Evolutionary conservation across 2,888 invertebrate species (phyloP).

Genomic region (Elysia crispata): DNA sequence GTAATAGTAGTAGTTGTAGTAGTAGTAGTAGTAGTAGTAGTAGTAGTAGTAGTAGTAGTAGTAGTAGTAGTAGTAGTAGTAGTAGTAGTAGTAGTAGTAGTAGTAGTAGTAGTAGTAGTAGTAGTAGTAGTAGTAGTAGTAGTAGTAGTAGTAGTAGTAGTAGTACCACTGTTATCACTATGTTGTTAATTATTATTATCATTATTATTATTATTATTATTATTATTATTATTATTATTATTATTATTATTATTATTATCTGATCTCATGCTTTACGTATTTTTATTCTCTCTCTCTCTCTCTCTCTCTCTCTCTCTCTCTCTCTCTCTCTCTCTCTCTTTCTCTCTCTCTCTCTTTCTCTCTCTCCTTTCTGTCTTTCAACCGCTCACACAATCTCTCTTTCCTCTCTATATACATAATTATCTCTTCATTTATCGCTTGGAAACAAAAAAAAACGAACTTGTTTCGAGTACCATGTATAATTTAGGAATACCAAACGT

Average conservation of each 20-base stretch:
- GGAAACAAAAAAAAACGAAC: too few species aligned
- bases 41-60: background rate
- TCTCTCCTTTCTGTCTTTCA: too few species aligned
- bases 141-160: constrained; percentile 31
- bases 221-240: constrained; percentile 9
- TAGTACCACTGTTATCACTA: background rate
- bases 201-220: constrained; percentile 9
- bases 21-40: background rate
- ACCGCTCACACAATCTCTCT: too few species aligned
- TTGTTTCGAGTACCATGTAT: too few species aligned
- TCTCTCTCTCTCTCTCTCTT: too few species aligned
- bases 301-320: too few species aligned
- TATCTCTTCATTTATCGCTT: too few species aligned
- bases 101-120: constrained; percentile 30
- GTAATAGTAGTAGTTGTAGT: background rate
- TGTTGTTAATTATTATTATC: background rate
- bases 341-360: too few species aligned
- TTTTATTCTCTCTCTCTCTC: too few species aligned
- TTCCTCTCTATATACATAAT: too few species aligned
- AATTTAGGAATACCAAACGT: too few species aligned
- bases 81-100: constrained; percentile 31
- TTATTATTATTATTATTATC: background rate
- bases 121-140: constrained; percentile 33
- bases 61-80: constrained; percentile 30
- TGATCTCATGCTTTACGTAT: too few species aligned